These are phyloP conservation scores for Amblyopsis hoosieri DNA, from an alignment of 2,797 vertebrate species.

Conservation along the genomic window DNA sequence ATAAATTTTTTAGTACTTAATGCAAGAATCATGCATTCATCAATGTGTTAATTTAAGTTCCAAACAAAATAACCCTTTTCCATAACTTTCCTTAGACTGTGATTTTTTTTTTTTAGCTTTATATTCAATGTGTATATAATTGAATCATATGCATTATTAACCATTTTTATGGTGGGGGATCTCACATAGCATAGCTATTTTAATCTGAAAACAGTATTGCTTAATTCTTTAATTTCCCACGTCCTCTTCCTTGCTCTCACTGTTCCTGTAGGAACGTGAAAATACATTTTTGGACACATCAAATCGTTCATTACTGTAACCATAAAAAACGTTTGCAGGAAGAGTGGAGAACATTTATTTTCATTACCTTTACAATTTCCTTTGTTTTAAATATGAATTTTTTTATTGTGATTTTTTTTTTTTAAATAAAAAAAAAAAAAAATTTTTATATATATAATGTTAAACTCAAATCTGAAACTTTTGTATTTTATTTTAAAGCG, in stretches of 20 bases:
- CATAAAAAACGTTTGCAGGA: constrained; percentile 4
- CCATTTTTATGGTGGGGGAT: constrained; percentile 25
- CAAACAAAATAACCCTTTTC: constrained; percentile 19
- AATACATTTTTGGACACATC: constrained; percentile 33
- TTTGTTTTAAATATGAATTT: constrained; percentile 17
- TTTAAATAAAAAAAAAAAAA: no score
- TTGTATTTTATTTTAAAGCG: constrained; percentile 37
- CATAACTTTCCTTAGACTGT: constrained; percentile 1
- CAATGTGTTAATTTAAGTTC: constrained; percentile 16
- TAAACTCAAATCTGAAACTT: not conserved
- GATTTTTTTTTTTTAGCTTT: not conserved
- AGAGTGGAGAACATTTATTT: constrained; percentile 1
- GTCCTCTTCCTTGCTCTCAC: constrained; percentile 39
- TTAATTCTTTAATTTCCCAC: constrained; percentile 32
- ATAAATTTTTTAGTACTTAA: constrained; percentile 9
- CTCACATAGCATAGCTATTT: constrained; percentile 26
- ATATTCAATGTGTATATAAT: constrained; percentile 19
- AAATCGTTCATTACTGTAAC: constrained; percentile 28
- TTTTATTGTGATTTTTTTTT: constrained; percentile 21
- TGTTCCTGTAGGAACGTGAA: constrained; percentile 31
- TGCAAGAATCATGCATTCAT: constrained; percentile 17
- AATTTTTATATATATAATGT: no score
- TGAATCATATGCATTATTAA: constrained; percentile 46
- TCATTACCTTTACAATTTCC: not conserved
- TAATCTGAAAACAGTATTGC: constrained; percentile 34